phyloP scores from a whole-genome alignment of 2,113 vertebrate genomes.

The Ifrita kowaldi region DNA sequence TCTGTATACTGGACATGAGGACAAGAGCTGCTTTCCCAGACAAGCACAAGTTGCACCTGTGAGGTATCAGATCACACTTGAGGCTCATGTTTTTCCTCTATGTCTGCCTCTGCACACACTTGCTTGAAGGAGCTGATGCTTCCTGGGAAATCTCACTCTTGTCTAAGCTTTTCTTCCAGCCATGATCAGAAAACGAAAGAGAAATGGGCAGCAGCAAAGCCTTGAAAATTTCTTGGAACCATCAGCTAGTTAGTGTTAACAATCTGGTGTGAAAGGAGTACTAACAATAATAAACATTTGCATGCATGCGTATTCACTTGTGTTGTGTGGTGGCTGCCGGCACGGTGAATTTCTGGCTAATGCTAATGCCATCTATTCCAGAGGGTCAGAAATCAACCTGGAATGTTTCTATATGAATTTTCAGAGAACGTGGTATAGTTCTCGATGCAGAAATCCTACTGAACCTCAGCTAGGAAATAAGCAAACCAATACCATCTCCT shows the following conservation, averaged over 20 bases:
- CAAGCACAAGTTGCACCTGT: not conserved
- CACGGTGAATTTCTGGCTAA: not conserved
- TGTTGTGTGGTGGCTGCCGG: not conserved
- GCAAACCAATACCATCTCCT: not conserved
- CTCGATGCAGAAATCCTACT: not conserved
- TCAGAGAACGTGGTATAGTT: not conserved
- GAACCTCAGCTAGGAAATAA: not conserved
- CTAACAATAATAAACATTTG: not conserved
- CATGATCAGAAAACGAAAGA: not conserved
- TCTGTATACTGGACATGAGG: not conserved
- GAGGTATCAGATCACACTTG: not conserved
- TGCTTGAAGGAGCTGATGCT: not conserved
- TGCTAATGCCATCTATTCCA: not conserved
- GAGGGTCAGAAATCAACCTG: not conserved
- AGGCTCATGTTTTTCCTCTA: not conserved
- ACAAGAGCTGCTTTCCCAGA: not conserved
- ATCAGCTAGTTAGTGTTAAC: not conserved
- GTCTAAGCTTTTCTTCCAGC: not conserved
- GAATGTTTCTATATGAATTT: not conserved
- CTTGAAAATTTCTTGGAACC: not conserved
- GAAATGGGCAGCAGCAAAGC: not conserved
- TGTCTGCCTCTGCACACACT: not conserved
- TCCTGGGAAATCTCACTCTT: not conserved
- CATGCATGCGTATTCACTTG: fast-evolving
- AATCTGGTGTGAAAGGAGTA: not conserved